Percentiles rank a stretch among this genome's conserved stretches.
Conservation (phyloP, 2,888 invertebrate genomes). For the Aelia acuminata region DNA sequence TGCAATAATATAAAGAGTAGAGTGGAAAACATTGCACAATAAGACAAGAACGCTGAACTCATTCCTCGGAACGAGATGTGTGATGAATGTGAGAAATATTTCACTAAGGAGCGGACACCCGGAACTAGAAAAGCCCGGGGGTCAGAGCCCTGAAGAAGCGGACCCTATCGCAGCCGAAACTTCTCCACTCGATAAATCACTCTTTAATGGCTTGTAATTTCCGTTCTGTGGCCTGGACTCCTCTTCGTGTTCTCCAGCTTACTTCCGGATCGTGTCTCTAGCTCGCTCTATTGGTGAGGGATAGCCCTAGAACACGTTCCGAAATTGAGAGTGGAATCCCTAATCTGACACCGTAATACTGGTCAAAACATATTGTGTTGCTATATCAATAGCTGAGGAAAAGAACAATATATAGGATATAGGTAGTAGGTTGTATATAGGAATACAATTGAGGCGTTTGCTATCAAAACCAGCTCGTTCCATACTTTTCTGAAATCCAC, state of each 20-base stretch:
- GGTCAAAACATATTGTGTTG: too few species aligned
- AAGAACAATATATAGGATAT: too few species aligned
- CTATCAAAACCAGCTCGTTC: too few species aligned
- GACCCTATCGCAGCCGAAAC: neutral
- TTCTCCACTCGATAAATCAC: neutral
- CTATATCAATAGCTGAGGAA: too few species aligned
- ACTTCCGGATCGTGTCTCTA: neutral
- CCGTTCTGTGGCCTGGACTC: neutral
- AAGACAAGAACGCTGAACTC: neutral
- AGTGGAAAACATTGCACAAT: neutral
- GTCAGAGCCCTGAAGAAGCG: neutral
- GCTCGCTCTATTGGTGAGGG: neutral
- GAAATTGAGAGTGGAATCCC: too few species aligned
- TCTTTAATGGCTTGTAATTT: neutral
- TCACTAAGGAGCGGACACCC: neutral
- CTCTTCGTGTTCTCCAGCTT: neutral
- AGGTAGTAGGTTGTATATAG: too few species aligned
- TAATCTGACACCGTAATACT: too few species aligned
- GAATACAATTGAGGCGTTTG: too few species aligned
- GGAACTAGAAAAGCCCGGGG: neutral
- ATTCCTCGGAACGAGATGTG: neutral
- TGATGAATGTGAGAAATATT: slow-evolving; percentile 9
- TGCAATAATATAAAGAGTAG: too few species aligned
- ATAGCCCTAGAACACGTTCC: neutral
- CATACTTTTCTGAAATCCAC: too few species aligned